Evolutionary conservation across 2,113 vertebrate species (phyloP), one percentile per base, ranked within the genome.

Genomic region (Pygoscelis antarcticus): DNA sequence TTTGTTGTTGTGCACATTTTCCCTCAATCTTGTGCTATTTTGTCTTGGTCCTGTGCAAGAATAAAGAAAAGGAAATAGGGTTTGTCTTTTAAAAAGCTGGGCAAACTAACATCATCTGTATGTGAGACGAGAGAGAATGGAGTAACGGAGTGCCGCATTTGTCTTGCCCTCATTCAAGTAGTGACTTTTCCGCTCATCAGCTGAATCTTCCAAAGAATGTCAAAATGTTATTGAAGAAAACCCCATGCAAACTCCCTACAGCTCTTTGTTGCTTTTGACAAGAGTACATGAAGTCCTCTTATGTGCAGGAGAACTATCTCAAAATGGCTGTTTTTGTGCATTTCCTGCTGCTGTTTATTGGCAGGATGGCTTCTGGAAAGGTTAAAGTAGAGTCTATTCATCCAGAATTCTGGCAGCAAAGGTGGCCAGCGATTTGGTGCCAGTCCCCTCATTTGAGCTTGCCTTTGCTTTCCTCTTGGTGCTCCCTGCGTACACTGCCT

Each of bases 391-490:
- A 47, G 38, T 40, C 83, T 80, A 55, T 97, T 93, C 61, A 94
- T 93, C 78, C 58, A 46, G 25, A 94, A 70, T 89, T 88, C 72
- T 95, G 97, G 92, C 95, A 97, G 61, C 79, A 87, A 61, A 91
- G 49, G 58, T 82, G 94, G 69, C 76, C 84, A 92, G 69, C 66
- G 14, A 79, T 62, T 76, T 89, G 87, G 34, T 93, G 95, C 93
- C 93, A 94, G 76, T 80, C 65, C 29, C 29, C 52, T 93, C 29
- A 11, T 42, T 66, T 51, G 62, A 85, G 54, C 55, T 42, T 90
- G 89, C 84, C 94, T 82, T 96, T 93, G 76, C 54, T 89, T 87
- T 88, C 46, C 51, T 92, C 64, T 69, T 74, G 42, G 49, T 93
- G 32, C 29, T 83, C 8, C 27, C 26, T 93, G 61, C 58, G 27